These are phyloP conservation scores for Anneissia japonica DNA, from an alignment of 35 echinoderm and acorn worm genomes.

Conservation along the genomic window DNA sequence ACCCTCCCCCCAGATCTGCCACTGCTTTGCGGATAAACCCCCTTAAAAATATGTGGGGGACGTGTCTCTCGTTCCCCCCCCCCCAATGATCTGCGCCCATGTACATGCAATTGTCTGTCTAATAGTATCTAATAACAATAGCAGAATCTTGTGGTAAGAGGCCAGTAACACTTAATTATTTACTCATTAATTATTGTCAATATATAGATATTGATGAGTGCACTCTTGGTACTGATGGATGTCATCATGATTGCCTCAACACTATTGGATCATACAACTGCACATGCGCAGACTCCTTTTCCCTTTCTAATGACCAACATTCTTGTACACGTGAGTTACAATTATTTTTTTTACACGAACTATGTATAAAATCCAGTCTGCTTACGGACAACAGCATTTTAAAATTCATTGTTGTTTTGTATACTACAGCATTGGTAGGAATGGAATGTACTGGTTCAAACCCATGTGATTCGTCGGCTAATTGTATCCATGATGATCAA, in stretches of 20 bases:
- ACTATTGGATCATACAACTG: conserved; percentile 13
- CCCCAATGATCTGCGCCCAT: no score
- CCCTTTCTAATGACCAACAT: neutral
- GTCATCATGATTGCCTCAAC: conserved; percentile 7
- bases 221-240: neutral
- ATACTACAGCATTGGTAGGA: neutral
- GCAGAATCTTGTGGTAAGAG: no score
- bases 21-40: no score
- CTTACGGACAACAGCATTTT: no score
- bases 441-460: neutral
- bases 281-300: conserved; percentile 14
- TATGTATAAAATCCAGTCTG: no score
- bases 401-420: neutral
- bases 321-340: neutral
- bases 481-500: neutral
- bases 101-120: no score
- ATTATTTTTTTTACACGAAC: no score
- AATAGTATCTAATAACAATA: no score
- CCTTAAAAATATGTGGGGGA: no score
- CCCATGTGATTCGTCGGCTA: neutral
- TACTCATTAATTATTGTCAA: neutral
- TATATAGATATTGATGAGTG: neutral
- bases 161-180: no score
- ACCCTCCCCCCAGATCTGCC: no score
- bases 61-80: no score